Evolutionary conservation across 1,140 invertebrate genomes (phyloP), one percentile per base, ranked within the genome.

Genomic region (Oryctes rhinoceros): DNA sequence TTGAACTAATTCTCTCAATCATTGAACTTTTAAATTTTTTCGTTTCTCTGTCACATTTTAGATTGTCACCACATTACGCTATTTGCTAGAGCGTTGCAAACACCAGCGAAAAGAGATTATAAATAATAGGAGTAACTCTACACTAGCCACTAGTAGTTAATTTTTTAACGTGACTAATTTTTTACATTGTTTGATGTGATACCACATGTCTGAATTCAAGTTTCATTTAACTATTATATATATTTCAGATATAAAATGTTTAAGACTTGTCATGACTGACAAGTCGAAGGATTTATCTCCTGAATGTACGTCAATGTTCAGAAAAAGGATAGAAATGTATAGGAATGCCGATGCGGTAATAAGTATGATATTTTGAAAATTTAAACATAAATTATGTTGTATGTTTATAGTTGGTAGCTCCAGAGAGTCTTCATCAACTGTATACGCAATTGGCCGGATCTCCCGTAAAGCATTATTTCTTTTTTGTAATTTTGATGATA

Each of bases 251-350:
- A 90, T 97, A 65, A 93, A 92, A 86, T 97, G 96, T 88, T 89
- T 97, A 62, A 92, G 94, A 88, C 91, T 92, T 80, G 90, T 93
- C 65, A 86, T 96, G 79, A 90, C 94, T 84, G 92, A 94, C 83
- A 88, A 89, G 80, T 89, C 86, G 81, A 92, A 92, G 85, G 90
- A 91, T 78, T 88, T 97, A 59, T 92, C 94, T 82, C 84, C 89
- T 71, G 93, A 95, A 82, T 97, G 96, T 87, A 91, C 92, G 82
- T 92, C 92, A 82, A 94, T 95, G 90, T 87, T 98, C 71, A 90
- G 91, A 78, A 93, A 92, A 80, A 91, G 96, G 83, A 92, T 96
- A 83, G 93, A 97, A 89, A 96, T 98, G 94, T 97, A 96, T 87
- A 93, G 91, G 89, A 95, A 94, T 90, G 95, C 96, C 30, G 94